These are phyloP conservation scores for Anoncus sp. DNA, from an alignment of 2,888 invertebrate species.

Conservation along the genomic window DNA sequence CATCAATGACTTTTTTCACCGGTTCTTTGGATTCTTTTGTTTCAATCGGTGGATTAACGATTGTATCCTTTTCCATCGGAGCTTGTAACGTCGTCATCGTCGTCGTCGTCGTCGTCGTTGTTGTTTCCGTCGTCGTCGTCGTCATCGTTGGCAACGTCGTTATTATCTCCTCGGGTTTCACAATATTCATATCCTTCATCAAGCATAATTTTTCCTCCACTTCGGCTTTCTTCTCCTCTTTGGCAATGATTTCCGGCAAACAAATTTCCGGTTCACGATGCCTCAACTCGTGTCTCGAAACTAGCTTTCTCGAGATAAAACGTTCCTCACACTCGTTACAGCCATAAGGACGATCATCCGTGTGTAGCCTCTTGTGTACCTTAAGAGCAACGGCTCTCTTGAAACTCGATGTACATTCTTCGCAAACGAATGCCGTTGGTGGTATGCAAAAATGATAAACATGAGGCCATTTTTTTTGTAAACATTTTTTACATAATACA, in stretches of 20 bases:
- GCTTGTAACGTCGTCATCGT: constrained; percentile 65
- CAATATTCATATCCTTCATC: constrained; percentile 55
- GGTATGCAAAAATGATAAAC: constrained; percentile 96
- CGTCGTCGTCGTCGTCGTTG: constrained; percentile 67
- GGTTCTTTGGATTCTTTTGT: constrained; percentile 79
- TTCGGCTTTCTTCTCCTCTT: neutral
- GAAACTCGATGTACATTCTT: constrained; percentile 91
- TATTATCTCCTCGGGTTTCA: constrained; percentile 71
- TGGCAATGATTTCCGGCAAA: constrained; percentile 9
- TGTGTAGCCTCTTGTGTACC: constrained; percentile 93
- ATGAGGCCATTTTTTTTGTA: constrained; percentile 96
- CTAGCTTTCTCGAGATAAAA: constrained; percentile 92
- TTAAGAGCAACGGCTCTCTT: constrained; percentile 91
- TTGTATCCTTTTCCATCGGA: constrained; percentile 81
- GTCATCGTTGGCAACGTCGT: constrained; percentile 47
- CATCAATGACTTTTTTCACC: constrained; percentile 85
- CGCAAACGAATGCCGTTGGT: constrained; percentile 91
- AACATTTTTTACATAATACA: constrained; percentile 92
- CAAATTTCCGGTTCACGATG: constrained; percentile 84
- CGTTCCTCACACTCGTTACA: constrained; percentile 91
- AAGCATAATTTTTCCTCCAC: constrained; percentile 61
- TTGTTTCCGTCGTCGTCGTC: constrained; percentile 50
- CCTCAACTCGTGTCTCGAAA: constrained; percentile 88
- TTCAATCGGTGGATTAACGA: constrained; percentile 75
- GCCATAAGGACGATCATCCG: constrained; percentile 88